Evolutionary conservation across 2,113 vertebrate species (phyloP).

Genomic region (Indicator maculatus): DNA sequence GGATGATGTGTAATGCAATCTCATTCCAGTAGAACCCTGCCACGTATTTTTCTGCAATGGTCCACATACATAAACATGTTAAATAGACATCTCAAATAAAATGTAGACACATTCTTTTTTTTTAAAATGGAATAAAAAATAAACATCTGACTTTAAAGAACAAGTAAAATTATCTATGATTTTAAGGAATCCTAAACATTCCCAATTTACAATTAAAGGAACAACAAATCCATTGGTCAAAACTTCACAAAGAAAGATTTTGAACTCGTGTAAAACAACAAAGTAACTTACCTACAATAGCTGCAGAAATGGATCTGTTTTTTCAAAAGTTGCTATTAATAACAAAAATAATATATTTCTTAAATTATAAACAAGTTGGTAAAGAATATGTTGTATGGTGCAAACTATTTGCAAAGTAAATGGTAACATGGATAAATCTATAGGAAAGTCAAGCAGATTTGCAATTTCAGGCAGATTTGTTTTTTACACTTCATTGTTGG

Average conservation of each 20-base stretch:
- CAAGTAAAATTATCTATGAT: background rate
- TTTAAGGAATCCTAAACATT: background rate
- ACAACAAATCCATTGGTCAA: background rate
- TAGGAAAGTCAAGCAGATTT: background rate
- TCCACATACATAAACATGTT: background rate
- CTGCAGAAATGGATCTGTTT: background rate
- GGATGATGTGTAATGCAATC: background rate
- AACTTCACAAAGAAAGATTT: rapidly evolving
- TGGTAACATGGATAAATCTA: background rate
- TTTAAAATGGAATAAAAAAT: background rate
- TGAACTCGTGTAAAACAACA: background rate
- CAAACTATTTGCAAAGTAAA: background rate
- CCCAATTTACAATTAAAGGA: background rate
- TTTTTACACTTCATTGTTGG: background rate
- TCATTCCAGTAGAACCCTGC: background rate
- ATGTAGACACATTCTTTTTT: background rate
- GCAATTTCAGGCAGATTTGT: background rate
- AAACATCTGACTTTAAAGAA: background rate
- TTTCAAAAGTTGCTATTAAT: background rate
- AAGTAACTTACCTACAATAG: background rate
- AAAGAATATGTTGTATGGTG: background rate
- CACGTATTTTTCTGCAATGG: background rate
- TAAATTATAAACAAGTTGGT: background rate
- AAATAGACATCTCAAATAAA: background rate
- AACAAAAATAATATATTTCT: background rate